A percentile compares a stretch with the other conserved stretches of the same genome.
Evolutionary conservation across 1,140 invertebrate genomes (phyloP).

Genomic region (Muscidifurax raptorellus): DNA sequence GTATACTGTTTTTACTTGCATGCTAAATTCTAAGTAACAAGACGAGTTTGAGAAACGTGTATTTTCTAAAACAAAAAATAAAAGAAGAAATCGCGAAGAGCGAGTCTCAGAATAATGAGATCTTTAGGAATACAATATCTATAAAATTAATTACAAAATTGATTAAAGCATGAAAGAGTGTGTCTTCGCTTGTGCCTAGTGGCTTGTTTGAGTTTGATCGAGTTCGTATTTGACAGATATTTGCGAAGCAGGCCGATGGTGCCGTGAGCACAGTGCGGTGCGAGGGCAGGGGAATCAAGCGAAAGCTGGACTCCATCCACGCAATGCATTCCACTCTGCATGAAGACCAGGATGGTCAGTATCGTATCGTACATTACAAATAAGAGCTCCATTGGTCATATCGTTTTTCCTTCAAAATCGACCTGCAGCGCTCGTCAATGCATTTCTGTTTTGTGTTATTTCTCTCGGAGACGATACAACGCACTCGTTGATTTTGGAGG

Average conservation of each 20-base stretch:
- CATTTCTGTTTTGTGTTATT: neutral
- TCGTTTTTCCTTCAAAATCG: slow-evolving; percentile 35
- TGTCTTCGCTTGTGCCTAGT: slow-evolving; percentile 68
- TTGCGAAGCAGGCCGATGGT: slow-evolving; percentile 75
- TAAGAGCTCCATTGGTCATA: slow-evolving; percentile 52
- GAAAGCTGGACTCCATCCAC: slow-evolving; percentile 76
- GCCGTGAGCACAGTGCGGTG: slow-evolving; percentile 74
- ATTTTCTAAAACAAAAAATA: neutral
- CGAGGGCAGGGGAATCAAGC: slow-evolving; percentile 75
- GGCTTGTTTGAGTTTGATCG: slow-evolving; percentile 74
- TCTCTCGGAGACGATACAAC: neutral
- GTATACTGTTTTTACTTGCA: slow-evolving; percentile 44
- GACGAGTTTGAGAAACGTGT: slow-evolving; percentile 44
- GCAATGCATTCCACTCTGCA: slow-evolving; percentile 76
- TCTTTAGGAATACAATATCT: neutral
- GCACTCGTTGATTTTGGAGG: slow-evolving; percentile 31
- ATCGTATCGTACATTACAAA: slow-evolving; percentile 72
- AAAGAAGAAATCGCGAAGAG: neutral
- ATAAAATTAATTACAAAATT: slow-evolving; percentile 49
- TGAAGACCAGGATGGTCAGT: slow-evolving; percentile 77
- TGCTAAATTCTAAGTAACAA: slow-evolving; percentile 41
- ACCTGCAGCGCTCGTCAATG: neutral
- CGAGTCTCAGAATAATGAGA: neutral
- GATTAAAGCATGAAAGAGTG: slow-evolving; percentile 43
- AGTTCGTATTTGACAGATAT: slow-evolving; percentile 76